Base-by-base conservation (phyloP, 2,113 vertebrate species). In the Plecturocebus donacophilus region DNA sequence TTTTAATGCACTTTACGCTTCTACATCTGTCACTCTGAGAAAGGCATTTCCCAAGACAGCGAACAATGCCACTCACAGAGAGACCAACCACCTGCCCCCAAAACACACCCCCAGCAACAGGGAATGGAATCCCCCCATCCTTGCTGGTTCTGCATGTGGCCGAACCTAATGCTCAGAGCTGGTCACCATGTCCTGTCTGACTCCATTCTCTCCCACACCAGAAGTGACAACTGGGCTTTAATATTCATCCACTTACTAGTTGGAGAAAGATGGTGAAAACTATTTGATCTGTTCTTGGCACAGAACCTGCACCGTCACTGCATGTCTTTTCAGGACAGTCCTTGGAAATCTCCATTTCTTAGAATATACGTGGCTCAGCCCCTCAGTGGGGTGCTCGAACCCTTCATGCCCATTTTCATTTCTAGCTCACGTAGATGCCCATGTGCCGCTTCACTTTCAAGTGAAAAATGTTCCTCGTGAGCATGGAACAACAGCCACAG, bases 1-100 rank as follows among this genome's bases (percentile, higher is more conserved):
- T 91, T 87, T 75, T 35, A 91, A 85, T n/a, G 42, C 42, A 23
- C 30, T 87, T 86, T 56, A 76, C 76, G 91, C 47, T 92, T 85
- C 87, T 70, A 70, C 0, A 68, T 9, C 45, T 82, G 30, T 82
- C 52, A 75, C 56, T 90, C 32, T 80, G 21, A 87, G 40, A 91
- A 94, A 77, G 6, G 8, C 2, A 45, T 56, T 87, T 94, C 52
- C 52, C 81, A 38, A 71, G 5, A 93, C 8, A 80, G 35, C 70
- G 21, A 97, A 8, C 17, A 70, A 68, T 23, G 56, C 7, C 25
- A 49, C 82, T 89, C 54, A 91, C 49, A 75, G 75, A 47, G 4
- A 89, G n/a, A 70, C 8, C 4, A 4, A 14, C 75, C 35, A 64
- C 13, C 16, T n/a, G 49, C 73, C 38, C 35, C 20, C 11, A 32